Base-by-base conservation (phyloP, 2,113 vertebrate species). In the Lynx canadensis region DNA sequence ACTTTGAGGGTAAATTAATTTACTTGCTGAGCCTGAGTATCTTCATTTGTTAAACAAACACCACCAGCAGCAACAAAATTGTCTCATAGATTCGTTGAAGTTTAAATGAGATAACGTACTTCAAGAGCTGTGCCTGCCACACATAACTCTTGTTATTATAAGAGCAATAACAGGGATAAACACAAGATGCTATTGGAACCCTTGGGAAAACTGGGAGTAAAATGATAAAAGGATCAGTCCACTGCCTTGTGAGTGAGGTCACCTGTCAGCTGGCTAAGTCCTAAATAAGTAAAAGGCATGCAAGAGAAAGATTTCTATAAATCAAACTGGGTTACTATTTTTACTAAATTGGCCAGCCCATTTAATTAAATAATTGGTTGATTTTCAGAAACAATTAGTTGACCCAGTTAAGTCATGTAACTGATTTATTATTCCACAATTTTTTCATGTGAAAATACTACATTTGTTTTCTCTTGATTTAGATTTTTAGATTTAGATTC, bases 401-500 rank as follows among this genome's bases (percentile, higher is more conserved):
- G 76, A 84, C 52, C 13, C 11, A 66, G n/a, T 71, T 80, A 90
- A 89, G 71, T 68, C 74, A 50, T 68, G 33, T 60, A 87, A 55
- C 18, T 55, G 86, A 60, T 66, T 84, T 84, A 57, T 60, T 94
- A 55, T 79, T 85, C 18, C n/a, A 66, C 33, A 52, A 27, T 83
- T 60, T 87, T 94, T 88, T 84, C 29, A 41, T 55, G 13, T 60
- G 25, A 97, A 91, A 96, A 66, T 68, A 16, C 4, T 85, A 41
- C 18, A 94, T 78, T 96, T 87, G 68, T 95, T 95, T 88, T 90
- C 57, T 88, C 78, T 89, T 90, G 57, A 78, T 88, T 92, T 96
- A 78, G 68, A 52, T 85, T 95, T 96, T 87, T 86, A 88, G 88
- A 82, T 96, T 97, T 63, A 89, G 91, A 96, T 96, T 89, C 89